These are phyloP conservation scores for Diorhabda carinulata DNA, from an alignment of 1,140 invertebrate genomes.

Conservation along the genomic window DNA sequence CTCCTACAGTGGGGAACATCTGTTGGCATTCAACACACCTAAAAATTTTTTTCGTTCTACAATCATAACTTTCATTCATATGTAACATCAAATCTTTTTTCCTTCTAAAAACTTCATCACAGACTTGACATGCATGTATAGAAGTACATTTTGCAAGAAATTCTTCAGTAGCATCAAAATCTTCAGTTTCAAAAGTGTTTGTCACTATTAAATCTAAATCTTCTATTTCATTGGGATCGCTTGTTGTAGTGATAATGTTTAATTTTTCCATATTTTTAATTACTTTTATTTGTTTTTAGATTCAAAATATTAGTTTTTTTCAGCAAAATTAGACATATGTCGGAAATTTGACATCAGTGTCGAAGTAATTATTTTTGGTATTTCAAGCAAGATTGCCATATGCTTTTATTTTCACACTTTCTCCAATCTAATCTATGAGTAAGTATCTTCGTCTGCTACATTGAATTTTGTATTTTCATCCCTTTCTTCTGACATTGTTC, in stretches of 20 bases:
- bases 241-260: neutral
- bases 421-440: too few species aligned
- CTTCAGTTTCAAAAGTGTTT: neutral
- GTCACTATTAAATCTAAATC: neutral
- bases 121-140: neutral
- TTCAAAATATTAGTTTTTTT: conserved; percentile 3
- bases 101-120: neutral
- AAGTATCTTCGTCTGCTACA: too few species aligned
- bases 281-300: neutral
- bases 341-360: neutral
- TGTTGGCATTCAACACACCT: neutral
- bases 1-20: neutral
- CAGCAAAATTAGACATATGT: conserved; percentile 4
- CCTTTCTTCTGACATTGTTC: too few species aligned
- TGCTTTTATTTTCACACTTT: too few species aligned
- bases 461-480: too few species aligned
- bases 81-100: neutral
- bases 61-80: neutral
- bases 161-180: conserved; percentile 2
- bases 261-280: neutral
- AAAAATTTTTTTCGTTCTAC: neutral
- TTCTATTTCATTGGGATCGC: neutral
- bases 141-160: neutral
- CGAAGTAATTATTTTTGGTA: neutral
- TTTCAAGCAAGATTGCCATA: neutral